A percentile compares a stretch with the other conserved stretches of the same genome.
These are phyloP conservation scores for Leuciscus waleckii DNA, from an alignment of 2,797 vertebrate species.

Conservation along the genomic window DNA sequence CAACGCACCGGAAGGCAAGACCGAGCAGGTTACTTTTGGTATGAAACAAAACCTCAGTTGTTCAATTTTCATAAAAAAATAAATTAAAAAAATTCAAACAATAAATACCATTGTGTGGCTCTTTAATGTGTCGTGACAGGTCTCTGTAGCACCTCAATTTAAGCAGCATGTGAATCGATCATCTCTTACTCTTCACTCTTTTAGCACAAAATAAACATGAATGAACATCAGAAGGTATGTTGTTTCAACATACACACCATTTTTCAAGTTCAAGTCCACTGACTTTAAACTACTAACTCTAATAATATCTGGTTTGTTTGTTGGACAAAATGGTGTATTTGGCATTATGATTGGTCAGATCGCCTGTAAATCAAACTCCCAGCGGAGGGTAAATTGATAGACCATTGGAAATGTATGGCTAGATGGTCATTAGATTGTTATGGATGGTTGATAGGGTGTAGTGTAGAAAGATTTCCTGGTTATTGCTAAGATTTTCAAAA, in stretches of 20 bases:
- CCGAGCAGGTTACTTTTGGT: too few species aligned
- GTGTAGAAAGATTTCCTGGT: background rate
- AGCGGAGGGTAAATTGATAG: background rate
- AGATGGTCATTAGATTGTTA: background rate
- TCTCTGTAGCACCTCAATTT: background rate
- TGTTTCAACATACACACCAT: background rate
- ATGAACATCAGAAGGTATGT: background rate
- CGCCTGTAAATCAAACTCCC: background rate
- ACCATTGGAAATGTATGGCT: background rate
- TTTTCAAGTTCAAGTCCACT: too few species aligned
- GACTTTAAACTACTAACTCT: background rate
- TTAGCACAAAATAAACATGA: too few species aligned
- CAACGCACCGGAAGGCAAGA: too few species aligned
- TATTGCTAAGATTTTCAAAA: background rate
- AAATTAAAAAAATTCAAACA: too few species aligned
- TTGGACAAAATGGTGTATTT: background rate
- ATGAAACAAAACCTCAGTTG: too few species aligned
- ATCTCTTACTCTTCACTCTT: background rate
- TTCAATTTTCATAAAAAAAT: too few species aligned
- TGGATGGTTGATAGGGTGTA: too few species aligned
- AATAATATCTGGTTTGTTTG: background rate
- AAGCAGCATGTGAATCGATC: background rate
- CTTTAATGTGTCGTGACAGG: background rate
- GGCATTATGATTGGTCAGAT: background rate
- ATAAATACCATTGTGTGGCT: background rate